Evolutionary conservation across 2,113 vertebrate species (phyloP).

Genomic region (Raja brachyura): DNA sequence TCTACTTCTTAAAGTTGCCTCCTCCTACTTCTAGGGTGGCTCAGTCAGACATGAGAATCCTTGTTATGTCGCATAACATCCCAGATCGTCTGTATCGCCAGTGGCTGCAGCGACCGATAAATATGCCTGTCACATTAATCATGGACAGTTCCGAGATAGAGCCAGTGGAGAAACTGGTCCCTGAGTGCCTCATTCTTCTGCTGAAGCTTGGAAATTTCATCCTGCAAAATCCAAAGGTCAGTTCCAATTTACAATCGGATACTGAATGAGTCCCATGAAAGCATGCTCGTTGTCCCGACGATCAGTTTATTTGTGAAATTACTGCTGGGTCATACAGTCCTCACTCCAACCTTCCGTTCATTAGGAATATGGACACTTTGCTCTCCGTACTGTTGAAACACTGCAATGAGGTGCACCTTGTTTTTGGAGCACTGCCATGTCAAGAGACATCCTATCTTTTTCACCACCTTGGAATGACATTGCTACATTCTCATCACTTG

Average conservation of each 20-base stretch:
- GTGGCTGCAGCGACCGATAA: conserved; percentile 47
- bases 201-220: conserved; percentile 44
- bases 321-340: not conserved
- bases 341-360: not conserved
- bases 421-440: not conserved
- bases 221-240: conserved; percentile 46
- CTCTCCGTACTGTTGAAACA: not conserved
- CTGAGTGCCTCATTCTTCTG: conserved; percentile 48
- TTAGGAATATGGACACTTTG: not conserved
- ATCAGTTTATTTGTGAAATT: not conserved
- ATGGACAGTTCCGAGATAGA: conserved; percentile 25
- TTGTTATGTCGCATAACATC: conserved; percentile 56
- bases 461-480: not conserved
- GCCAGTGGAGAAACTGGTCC: conserved; percentile 43
- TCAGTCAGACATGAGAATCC: conserved; percentile 47
- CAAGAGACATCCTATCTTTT: too few species aligned
- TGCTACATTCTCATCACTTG: not conserved
- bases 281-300: not conserved
- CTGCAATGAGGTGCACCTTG: not conserved
- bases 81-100: conserved; percentile 52
- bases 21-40: not conserved
- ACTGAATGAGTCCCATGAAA: not conserved
- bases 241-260: too few species aligned
- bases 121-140: not conserved
- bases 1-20: not conserved